phyloP scores from a whole-genome alignment of 2,113 vertebrate genomes.

The Mastomys natalensis region DNA sequence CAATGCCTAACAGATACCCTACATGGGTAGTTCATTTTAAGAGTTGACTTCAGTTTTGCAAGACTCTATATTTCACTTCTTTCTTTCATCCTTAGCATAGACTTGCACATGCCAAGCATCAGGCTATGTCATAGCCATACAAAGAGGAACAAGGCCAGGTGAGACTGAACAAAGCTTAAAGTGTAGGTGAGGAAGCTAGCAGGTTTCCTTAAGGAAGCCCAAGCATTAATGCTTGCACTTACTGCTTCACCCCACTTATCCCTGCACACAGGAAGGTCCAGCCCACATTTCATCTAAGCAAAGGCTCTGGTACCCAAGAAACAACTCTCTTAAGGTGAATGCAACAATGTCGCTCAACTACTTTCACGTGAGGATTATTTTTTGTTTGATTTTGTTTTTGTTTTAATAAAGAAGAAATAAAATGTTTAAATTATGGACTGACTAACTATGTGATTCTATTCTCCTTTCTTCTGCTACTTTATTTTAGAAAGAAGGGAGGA shows the following conservation, averaged over 20 bases:
- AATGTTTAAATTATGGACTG: neutral
- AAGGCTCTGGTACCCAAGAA: neutral
- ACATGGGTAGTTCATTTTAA: neutral
- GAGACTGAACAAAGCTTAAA: neutral
- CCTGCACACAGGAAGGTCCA: rapidly evolving
- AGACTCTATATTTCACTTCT: neutral
- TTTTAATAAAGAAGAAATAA: neutral
- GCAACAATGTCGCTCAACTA: neutral
- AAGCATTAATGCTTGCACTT: rapidly evolving
- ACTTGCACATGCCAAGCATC: neutral
- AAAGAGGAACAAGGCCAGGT: neutral
- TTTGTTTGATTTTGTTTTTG: neutral
- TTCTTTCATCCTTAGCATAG: neutral
- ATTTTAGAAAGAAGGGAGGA: neutral
- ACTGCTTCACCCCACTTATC: rapidly evolving
- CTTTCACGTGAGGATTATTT: neutral
- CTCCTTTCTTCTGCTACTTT: neutral
- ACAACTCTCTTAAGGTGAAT: neutral
- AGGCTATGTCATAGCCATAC: neutral
- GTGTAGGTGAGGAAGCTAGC: neutral
- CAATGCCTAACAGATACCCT: neutral
- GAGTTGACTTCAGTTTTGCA: neutral
- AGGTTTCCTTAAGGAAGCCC: neutral
- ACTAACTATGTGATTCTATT: neutral
- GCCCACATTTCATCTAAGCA: neutral